phyloP scores from a whole-genome alignment of 2,113 vertebrate genomes.

The Dunckerocampus dactyliophorus region DNA sequence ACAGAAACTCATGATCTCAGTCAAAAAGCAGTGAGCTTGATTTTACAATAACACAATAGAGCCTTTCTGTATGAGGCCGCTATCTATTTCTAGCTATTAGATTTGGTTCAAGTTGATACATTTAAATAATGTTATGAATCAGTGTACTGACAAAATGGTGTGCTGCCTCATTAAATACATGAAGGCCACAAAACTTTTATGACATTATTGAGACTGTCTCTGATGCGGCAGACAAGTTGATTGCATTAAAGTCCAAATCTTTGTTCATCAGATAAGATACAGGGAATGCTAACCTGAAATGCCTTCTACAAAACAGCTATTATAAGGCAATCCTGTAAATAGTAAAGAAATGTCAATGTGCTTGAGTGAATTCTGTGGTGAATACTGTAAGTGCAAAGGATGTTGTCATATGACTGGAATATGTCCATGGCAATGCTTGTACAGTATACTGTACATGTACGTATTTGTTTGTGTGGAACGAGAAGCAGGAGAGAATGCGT shows the following conservation, averaged over 20 bases:
- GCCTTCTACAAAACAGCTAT: not conserved
- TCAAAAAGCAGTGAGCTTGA: not conserved
- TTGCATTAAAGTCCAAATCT: slow-evolving; percentile 2
- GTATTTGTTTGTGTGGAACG: slow-evolving; percentile 17
- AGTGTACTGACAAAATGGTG: not conserved
- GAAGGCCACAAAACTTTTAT: not conserved
- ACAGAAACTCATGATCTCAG: slow-evolving; percentile 14
- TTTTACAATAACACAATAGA: not conserved
- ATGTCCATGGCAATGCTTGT: slow-evolving; percentile 41
- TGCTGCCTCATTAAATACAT: not conserved
- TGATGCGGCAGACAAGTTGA: not conserved
- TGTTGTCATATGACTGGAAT: slow-evolving; percentile 30
- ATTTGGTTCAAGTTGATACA: slow-evolving; percentile 5
- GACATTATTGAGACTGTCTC: not conserved
- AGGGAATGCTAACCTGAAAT: slow-evolving; percentile 8
- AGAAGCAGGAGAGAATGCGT: slow-evolving; percentile 30
- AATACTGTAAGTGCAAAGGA: slow-evolving; percentile 12
- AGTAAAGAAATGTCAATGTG: slow-evolving; percentile 1
- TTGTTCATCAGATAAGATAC: not conserved
- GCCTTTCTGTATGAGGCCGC: not conserved
- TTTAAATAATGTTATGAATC: slow-evolving; percentile 2
- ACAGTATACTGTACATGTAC: slow-evolving; percentile 7
- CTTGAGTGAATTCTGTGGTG: slow-evolving; percentile 23
- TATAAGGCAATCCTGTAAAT: slow-evolving; percentile 1
- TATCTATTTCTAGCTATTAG: not conserved